Conservation (phyloP, 2,113 vertebrate genomes). For the Amblyopsis rosae region DNA sequence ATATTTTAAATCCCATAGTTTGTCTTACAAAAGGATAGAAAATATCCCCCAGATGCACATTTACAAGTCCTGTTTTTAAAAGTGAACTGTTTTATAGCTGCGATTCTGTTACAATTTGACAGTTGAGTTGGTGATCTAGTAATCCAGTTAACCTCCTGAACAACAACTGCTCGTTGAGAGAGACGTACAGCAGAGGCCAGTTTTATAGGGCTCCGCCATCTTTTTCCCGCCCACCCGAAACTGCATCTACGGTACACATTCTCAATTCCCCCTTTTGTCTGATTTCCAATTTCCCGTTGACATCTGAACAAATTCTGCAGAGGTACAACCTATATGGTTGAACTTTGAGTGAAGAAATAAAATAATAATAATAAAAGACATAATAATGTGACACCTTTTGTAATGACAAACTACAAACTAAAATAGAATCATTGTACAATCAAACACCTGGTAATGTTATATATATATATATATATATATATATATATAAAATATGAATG, state of each 20-base stretch:
- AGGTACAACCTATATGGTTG: constrained; percentile 58
- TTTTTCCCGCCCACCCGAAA: constrained; percentile 53
- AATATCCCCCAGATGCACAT: constrained; percentile 71
- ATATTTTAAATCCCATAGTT: constrained; percentile 64
- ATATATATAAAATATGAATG: constrained; percentile 32
- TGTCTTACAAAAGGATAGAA: constrained; percentile 75
- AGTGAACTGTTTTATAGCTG: constrained; percentile 23
- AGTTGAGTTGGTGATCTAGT: constrained; percentile 24
- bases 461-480: too few species aligned
- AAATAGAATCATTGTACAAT: constrained; percentile 61
- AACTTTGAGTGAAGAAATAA: constrained; percentile 44
- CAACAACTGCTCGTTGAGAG: constrained; percentile 27
- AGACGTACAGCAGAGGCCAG: constrained; percentile 24
- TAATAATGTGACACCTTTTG: constrained; percentile 22
- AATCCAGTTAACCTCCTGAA: constrained; percentile 26
- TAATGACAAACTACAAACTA: constrained; percentile 55
- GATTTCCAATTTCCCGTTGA: constrained; percentile 28
- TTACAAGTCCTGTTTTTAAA: constrained; percentile 76
- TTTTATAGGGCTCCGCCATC: constrained; percentile 49
- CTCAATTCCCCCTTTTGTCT: constrained; percentile 33
- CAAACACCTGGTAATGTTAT: constrained; percentile 52
- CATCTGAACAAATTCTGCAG: constrained; percentile 63
- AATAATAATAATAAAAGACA: constrained; percentile 19
- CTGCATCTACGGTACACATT: constrained; percentile 30
- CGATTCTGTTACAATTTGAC: constrained; percentile 29